Evolutionary conservation across 2,113 vertebrate genomes (phyloP).

Genomic region (Istiophorus platypterus): DNA sequence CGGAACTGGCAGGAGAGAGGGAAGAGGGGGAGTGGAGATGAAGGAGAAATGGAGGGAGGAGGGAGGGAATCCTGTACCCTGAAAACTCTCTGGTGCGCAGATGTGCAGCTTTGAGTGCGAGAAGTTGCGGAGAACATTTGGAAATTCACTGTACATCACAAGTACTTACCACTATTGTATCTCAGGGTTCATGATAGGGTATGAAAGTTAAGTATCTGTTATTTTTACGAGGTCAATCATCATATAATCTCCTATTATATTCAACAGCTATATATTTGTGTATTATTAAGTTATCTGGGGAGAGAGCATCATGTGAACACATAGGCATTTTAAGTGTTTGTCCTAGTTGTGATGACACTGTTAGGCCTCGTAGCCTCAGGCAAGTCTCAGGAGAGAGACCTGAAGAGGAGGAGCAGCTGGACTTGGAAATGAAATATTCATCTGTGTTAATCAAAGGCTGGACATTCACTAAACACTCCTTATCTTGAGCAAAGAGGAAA

Average conservation of each 20-base stretch:
- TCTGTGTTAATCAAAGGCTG: constrained; percentile 57
- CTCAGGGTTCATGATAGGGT: not conserved
- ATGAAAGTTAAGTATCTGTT: not conserved
- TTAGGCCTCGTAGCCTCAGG: constrained; percentile 51
- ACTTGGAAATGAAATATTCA: constrained; percentile 74
- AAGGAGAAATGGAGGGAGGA: constrained; percentile 12
- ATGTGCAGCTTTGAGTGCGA: constrained; percentile 28
- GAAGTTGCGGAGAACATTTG: constrained; percentile 17
- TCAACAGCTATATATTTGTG: not conserved
- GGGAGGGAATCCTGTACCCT: constrained; percentile 28
- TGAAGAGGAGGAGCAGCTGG: constrained; percentile 74
- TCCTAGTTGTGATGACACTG: constrained; percentile 44
- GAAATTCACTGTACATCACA: constrained; percentile 26
- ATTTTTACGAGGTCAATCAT: not conserved
- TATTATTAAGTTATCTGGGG: not conserved
- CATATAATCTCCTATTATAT: not conserved
- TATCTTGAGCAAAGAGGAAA: constrained; percentile 29
- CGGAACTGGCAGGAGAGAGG: constrained; percentile 39
- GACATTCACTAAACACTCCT: constrained; percentile 33
- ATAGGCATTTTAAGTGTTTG: constrained; percentile 7
- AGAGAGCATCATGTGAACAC: not conserved
- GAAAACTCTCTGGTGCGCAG: constrained; percentile 41
- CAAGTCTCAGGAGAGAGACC: constrained; percentile 50
- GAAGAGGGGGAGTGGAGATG: constrained; percentile 31
- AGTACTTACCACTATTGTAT: constrained; percentile 14